Evolutionary conservation across 1,140 invertebrate species (phyloP).

Genomic region (Heliconius congener): DNA sequence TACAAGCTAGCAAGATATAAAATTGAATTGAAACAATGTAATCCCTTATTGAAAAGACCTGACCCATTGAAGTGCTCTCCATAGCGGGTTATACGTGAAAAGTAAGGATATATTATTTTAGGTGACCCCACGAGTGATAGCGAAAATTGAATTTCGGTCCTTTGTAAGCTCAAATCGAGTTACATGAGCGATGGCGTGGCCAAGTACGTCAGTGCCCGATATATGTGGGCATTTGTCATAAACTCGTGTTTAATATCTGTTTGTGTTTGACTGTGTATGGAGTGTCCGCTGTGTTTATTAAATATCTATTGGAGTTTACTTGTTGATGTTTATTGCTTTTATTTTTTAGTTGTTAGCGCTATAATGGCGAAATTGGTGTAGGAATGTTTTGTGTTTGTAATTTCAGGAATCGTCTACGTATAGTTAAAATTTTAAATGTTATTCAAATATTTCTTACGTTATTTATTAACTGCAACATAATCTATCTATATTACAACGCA

Average conservation of each 20-base stretch:
- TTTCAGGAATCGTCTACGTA: too few relatives aligned
- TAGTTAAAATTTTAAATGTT: too few relatives aligned
- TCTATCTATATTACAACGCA: too few relatives aligned
- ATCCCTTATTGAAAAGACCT: constrained; percentile 27
- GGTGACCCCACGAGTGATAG: constrained; percentile 34
- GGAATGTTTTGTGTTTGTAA: too few relatives aligned
- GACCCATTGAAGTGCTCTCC: constrained; percentile 20
- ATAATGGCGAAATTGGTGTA: too few relatives aligned
- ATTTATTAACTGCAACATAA: too few relatives aligned
- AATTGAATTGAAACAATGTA: constrained; percentile 25
- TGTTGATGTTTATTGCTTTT: neutral
- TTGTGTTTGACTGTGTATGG: neutral
- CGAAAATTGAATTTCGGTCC: constrained; percentile 43
- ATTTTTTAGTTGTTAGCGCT: too few relatives aligned
- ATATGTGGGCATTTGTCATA: constrained; percentile 38
- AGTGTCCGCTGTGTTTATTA: neutral
- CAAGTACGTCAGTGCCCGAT: constrained; percentile 31
- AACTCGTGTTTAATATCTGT: constrained; percentile 26
- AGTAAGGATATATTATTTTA: constrained; percentile 36
- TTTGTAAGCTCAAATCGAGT: constrained; percentile 37
- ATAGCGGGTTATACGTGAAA: constrained; percentile 22
- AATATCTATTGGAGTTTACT: neutral
- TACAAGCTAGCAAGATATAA: constrained; percentile 3
- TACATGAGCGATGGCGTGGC: constrained; percentile 34
- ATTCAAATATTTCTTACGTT: too few relatives aligned